phyloP scores from a whole-genome alignment of 1,140 invertebrate species.

The Drosophila truncata region DNA sequence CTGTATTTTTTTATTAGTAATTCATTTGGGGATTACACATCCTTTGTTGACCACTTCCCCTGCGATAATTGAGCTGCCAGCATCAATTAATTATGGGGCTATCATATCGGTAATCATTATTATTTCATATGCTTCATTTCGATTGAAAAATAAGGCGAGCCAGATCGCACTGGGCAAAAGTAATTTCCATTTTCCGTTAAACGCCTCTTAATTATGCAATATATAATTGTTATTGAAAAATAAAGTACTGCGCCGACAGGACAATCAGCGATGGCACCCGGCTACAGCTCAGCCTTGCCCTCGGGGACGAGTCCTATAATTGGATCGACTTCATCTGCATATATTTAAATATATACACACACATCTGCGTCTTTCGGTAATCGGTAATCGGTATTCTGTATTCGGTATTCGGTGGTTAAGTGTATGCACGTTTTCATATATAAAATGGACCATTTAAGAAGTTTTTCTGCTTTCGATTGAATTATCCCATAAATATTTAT shows the following conservation, averaged over 20 bases:
- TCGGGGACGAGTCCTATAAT: conserved; percentile 34
- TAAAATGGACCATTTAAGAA: conserved; percentile 82
- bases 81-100: conserved; percentile 45
- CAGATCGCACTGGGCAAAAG: conserved; percentile 24
- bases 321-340: conserved; percentile 42
- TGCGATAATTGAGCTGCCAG: conserved; percentile 26
- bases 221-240: conserved; percentile 67
- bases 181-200: conserved; percentile 46
- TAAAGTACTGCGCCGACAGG: conserved; percentile 53
- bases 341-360: neutral
- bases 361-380: conserved; percentile 19
- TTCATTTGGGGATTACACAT: conserved; percentile 12
- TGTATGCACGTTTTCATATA: conserved; percentile 60
- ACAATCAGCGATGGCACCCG: conserved; percentile 13
- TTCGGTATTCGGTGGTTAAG: conserved; percentile 71
- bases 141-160: conserved; percentile 51
- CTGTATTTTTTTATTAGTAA: conserved; percentile 22
- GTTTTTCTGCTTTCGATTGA: conserved; percentile 29
- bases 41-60: conserved; percentile 12
- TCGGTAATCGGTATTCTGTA: conserved; percentile 60
- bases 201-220: conserved; percentile 52
- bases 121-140: conserved; percentile 40
- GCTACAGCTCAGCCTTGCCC: conserved; percentile 17
- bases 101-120: conserved; percentile 42
- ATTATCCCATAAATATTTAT: conserved; percentile 30